phyloP scores from a whole-genome alignment of 2,888 invertebrate species.

The Rutpela maculata region DNA sequence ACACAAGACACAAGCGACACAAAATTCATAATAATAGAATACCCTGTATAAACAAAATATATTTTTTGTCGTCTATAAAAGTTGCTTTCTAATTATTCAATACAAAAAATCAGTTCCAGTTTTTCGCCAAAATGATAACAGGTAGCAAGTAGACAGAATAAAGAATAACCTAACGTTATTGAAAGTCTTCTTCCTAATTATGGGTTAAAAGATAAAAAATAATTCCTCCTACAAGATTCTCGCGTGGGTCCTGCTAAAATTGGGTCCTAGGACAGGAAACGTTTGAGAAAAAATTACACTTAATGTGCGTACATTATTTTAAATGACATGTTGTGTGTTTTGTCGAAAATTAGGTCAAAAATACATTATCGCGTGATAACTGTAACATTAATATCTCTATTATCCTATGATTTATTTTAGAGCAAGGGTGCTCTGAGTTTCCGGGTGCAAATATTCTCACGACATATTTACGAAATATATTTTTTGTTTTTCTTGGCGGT shows the following conservation, averaged over 20 bases:
- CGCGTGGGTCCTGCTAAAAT: slow-evolving; percentile 52
- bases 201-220: slow-evolving; percentile 16
- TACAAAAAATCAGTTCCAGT: neutral
- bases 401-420: slow-evolving; percentile 44
- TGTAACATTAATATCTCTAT: slow-evolving; percentile 52
- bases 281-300: slow-evolving; percentile 59
- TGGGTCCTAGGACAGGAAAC: slow-evolving; percentile 59
- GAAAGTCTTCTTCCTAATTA: slow-evolving; percentile 23
- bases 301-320: slow-evolving; percentile 60
- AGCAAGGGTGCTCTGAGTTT: slow-evolving; percentile 30
- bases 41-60: neutral
- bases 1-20: too few relatives aligned
- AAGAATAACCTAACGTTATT: slow-evolving; percentile 13
- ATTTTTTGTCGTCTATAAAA: neutral
- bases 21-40: too few relatives aligned
- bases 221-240: slow-evolving; percentile 16
- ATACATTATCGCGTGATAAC: slow-evolving; percentile 51
- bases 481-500: neutral
- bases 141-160: slow-evolving; percentile 21
- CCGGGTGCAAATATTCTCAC: slow-evolving; percentile 51
- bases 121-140: neutral
- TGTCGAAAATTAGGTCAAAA: slow-evolving; percentile 52
- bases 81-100: neutral
- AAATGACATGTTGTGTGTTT: slow-evolving; percentile 48
- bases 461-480: neutral